A percentile compares a stretch with the other conserved stretches of the same genome.
phyloP scores from a whole-genome alignment of 2,797 vertebrate species.

The Diplodus puntazzo region DNA sequence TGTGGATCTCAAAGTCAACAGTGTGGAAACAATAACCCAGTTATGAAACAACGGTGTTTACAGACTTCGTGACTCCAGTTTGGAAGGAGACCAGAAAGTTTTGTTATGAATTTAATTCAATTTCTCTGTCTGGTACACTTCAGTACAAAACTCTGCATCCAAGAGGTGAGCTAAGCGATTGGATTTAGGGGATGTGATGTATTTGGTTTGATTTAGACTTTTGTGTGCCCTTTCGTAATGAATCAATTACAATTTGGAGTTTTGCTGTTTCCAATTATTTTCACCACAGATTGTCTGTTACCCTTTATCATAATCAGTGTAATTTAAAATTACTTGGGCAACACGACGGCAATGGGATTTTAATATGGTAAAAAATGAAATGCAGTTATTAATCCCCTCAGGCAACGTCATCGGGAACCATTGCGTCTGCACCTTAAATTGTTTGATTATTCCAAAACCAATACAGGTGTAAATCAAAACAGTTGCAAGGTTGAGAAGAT shows the following conservation, averaged over 20 bases:
- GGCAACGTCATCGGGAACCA: not conserved
- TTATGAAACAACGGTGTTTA: slow-evolving; percentile 56
- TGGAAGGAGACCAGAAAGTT: slow-evolving; percentile 48
- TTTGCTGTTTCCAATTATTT: slow-evolving; percentile 25
- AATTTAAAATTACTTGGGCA: slow-evolving; percentile 18
- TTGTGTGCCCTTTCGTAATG: slow-evolving; percentile 27
- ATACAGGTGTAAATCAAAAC: not conserved
- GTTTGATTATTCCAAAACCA: not conserved
- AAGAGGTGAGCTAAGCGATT: slow-evolving; percentile 54
- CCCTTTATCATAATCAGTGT: slow-evolving; percentile 52
- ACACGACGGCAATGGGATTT: not conserved
- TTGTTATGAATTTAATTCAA: slow-evolving; percentile 56
- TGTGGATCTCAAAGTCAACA: slow-evolving; percentile 25
- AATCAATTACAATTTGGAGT: slow-evolving; percentile 11
- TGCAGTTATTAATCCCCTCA: not conserved
- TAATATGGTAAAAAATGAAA: slow-evolving; percentile 13
- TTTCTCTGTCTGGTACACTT: slow-evolving; percentile 63
- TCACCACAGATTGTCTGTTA: slow-evolving; percentile 27
- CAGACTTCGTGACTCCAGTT: slow-evolving; percentile 47
- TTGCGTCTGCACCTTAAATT: too few relatives aligned
- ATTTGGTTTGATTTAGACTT: slow-evolving; percentile 36
- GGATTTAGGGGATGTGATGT: slow-evolving; percentile 50
- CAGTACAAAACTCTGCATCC: slow-evolving; percentile 32
- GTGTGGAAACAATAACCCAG: slow-evolving; percentile 42
- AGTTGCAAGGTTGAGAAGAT: not conserved